These are phyloP conservation scores for Brachyptera risi DNA, from an alignment of 2,888 invertebrate genomes.

Conservation along the genomic window DNA sequence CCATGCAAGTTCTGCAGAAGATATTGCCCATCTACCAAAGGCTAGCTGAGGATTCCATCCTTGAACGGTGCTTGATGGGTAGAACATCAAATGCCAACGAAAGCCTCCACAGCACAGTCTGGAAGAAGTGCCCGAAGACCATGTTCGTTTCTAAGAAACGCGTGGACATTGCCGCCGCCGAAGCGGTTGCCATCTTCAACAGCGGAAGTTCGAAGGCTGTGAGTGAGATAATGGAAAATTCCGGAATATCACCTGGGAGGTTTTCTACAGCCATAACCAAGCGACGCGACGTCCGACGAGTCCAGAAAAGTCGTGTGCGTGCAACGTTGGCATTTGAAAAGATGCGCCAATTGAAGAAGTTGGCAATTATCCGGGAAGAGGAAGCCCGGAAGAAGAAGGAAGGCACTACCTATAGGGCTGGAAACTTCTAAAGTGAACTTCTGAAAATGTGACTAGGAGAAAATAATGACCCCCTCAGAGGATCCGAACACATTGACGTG, in stretches of 20 bases:
- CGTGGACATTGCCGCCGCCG: not conserved
- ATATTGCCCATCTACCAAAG: constrained; percentile 26
- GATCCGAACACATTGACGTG: too few relatives aligned
- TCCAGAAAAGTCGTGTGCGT: not conserved
- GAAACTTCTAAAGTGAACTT: not conserved
- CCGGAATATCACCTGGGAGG: not conserved
- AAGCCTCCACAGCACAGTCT: constrained; percentile 27
- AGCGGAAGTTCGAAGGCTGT: not conserved
- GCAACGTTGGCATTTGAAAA: not conserved
- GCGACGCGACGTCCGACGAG: not conserved
- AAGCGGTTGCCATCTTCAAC: not conserved
- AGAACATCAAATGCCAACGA: constrained; percentile 29
- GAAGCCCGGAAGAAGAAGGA: not conserved
- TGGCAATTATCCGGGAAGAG: not conserved
- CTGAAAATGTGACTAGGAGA: too few relatives aligned
- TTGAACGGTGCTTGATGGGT: constrained; percentile 21
- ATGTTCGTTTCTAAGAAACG: not conserved
- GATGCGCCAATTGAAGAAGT: not conserved
- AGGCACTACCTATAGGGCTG: not conserved
- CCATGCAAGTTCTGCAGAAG: constrained; percentile 12
- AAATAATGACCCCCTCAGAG: too few relatives aligned
- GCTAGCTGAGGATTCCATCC: constrained; percentile 12
- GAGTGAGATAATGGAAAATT: not conserved
- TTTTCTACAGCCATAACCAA: not conserved
- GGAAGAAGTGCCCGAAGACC: constrained; percentile 20